Base-by-base conservation (phyloP, 2,888 invertebrate species). In the Megaustenia siamemsis region DNA sequence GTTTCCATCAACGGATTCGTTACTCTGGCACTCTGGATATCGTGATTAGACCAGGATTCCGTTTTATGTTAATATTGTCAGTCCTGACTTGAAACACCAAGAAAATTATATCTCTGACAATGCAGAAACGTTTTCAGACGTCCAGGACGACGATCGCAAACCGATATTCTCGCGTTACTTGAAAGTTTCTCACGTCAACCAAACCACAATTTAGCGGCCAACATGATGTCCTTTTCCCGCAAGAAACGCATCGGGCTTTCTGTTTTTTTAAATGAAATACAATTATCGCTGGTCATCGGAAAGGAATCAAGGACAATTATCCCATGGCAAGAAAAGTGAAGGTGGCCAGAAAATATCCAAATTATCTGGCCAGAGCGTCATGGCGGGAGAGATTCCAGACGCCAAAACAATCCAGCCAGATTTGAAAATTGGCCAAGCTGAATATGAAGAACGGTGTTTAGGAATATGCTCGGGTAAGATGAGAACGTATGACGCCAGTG, bases 211-310 rank as follows among this genome's bases (percentile, higher is more conserved):
- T 69, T 60, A 40, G n/a, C 60, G n/a, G 53, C 40, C 28, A 60
- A 71, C 73, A 60, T 28, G 28, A 49, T 79, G 63, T 45, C 40
- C 35, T 79, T 38, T 45, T 73, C 53, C 35, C 60, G 69, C 56
- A 73, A 60, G 60, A 82, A 82, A 28, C 68, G 73, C 82, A 82
- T 82, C 40, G 40, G 45, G 38, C 32, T 71, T 82, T 53, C 71
- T 82, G 60, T 40, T 71, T 73, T 79, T 82, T 71, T 21, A 60
- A 82, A 82, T 73, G 71, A 69, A 82, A 82, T 82, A 69, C 82
- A 69, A 82, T 82, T 82, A 82, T 71, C 82, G 73, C 82, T 43
- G 82, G 82, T 82, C 82, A 82, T 80, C 80, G 80, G 69, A 69
- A 69, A 80, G 80, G 80, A 69, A 80, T 80, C 69, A 53, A 43